Evolutionary conservation across 2,113 vertebrate species (phyloP).

Genomic region (Scomber japonicus): DNA sequence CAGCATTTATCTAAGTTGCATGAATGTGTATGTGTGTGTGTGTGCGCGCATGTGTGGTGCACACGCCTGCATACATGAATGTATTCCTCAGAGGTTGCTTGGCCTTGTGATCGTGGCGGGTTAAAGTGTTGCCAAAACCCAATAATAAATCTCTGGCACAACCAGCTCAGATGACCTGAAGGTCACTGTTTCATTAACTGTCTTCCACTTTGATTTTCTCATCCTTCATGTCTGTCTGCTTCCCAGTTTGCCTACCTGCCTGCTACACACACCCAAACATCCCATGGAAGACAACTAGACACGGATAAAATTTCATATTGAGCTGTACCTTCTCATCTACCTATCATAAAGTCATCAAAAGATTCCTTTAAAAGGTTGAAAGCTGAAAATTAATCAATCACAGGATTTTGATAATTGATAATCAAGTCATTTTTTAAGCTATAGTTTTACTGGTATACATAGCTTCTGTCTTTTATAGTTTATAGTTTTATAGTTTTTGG

Average conservation of each 20-base stretch:
- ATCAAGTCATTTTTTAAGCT: too few relatives aligned
- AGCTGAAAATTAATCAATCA: too few relatives aligned
- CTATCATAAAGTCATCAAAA: too few relatives aligned
- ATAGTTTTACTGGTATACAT: too few relatives aligned
- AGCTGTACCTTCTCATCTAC: too few relatives aligned
- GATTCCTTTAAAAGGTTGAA: too few relatives aligned
- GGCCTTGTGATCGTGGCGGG: slow-evolving; percentile 64
- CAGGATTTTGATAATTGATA: too few relatives aligned
- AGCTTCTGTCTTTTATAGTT: too few relatives aligned
- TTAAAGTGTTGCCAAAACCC: slow-evolving; percentile 73
- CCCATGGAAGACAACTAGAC: neutral
- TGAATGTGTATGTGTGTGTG: neutral
- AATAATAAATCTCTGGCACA: slow-evolving; percentile 81
- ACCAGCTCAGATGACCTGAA: slow-evolving; percentile 77
- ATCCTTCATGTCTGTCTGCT: slow-evolving; percentile 47
- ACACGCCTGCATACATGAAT: slow-evolving; percentile 11
- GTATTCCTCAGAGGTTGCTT: slow-evolving; percentile 40
- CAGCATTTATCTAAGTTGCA: slow-evolving; percentile 29
- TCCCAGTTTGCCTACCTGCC: slow-evolving; percentile 16
- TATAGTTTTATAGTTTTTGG: too few relatives aligned
- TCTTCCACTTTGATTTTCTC: slow-evolving; percentile 81
- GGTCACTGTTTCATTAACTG: slow-evolving; percentile 84
- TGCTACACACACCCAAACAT: neutral
- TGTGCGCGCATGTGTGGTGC: neutral
- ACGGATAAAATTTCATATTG: neutral